Evolutionary conservation across 2,888 invertebrate genomes (phyloP).

Genomic region (Eupithecia exiguata): DNA sequence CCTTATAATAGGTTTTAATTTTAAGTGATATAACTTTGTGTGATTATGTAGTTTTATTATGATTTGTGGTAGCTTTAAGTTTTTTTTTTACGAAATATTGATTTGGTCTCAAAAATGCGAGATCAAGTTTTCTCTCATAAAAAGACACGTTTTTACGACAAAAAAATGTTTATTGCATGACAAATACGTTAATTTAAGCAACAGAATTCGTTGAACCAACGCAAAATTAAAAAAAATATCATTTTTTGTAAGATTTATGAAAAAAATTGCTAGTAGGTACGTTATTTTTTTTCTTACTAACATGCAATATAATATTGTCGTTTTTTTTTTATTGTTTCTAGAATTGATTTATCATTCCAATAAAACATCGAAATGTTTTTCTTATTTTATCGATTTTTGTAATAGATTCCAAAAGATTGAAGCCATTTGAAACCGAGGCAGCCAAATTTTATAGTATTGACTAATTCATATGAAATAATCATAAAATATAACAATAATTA

Average conservation of each 20-base stretch:
- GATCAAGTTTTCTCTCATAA: background rate
- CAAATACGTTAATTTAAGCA: background rate
- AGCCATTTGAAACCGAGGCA: conserved; percentile 38
- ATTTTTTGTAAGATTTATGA: too few species aligned
- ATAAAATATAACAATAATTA: background rate
- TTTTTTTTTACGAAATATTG: conserved; percentile 1
- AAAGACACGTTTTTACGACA: background rate
- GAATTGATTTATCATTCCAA: background rate
- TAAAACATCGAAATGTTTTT: conserved; percentile 17
- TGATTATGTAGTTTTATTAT: background rate
- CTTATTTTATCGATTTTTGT: conserved; percentile 5
- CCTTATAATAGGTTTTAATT: background rate
- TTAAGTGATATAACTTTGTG: conserved; percentile 8
- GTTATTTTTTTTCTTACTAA: too few species aligned
- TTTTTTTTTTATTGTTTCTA: background rate
- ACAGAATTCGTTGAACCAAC: background rate
- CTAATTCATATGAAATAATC: conserved; percentile 8
- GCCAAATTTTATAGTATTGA: conserved; percentile 43
- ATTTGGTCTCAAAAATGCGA: background rate
- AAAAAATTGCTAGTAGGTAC: too few species aligned
- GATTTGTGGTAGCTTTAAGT: background rate
- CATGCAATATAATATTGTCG: background rate
- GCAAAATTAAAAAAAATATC: background rate
- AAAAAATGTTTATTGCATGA: background rate
- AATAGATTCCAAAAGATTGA: conserved; percentile 35